Base-by-base conservation (phyloP, 2,113 vertebrate species). In the Passer domesticus region DNA sequence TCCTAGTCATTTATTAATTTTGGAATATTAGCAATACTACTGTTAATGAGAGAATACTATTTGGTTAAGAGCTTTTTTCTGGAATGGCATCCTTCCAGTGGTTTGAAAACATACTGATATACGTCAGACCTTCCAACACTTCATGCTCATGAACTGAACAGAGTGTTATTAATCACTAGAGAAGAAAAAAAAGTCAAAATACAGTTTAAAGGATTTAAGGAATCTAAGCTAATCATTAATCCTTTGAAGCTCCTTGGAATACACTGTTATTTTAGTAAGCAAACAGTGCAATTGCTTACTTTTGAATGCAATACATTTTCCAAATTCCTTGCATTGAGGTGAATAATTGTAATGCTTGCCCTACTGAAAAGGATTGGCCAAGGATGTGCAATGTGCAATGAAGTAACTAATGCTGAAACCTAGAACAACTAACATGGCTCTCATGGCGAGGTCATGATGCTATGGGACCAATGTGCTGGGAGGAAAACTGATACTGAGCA, bases 151-250 rank as follows among this genome's bases (percentile, higher is more conserved):
- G 82, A 87, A 18, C 76, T 75, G 55, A 77, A 72, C 15, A 83
- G 60, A 74, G 53, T 74, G 46, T 46, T 93, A n/a, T 75, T 73
- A 82, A 80, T 90, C 33, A 86, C 35, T 83, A 64, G 49, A 85
- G 72, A 92, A 94, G 43, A 86, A 41, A 75, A 93, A 97, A 94
- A 78, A 50, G 25, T 80, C 76, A 89, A 88, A 95, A 90, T 87
- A 69, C 20, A 91, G 17, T 35, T 74, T 64, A 69, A 92, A 59
- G 52, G 22, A 55, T 78, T 92, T 82, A 87, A 95, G 2, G 25
- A 81, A 35, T 81, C 58, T 50, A 35, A 87, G 50, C 46, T 37
- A 84, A 62, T 75, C 22, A 79, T 76, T 90, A 52, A 83, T 87
- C 11, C 22, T 86, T 74, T 11, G 8, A 88, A 63, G 43, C 79